phyloP scores from a whole-genome alignment of 2,113 vertebrate genomes.

The Dunckerocampus dactyliophorus region DNA sequence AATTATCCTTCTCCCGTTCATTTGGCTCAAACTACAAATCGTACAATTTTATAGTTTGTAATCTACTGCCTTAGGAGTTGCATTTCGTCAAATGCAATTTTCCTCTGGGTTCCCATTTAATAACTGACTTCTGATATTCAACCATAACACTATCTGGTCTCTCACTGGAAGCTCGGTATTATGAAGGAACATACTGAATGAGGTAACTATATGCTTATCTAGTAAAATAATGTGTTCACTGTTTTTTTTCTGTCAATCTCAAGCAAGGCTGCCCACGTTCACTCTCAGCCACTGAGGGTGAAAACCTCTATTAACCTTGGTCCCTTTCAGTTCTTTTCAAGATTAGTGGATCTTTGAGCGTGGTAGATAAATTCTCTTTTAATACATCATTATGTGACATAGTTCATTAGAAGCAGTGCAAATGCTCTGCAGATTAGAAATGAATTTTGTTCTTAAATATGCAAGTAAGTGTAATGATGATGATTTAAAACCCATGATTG shows the following conservation, averaged over 20 bases:
- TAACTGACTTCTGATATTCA: constrained; percentile 2
- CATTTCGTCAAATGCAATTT: constrained; percentile 3
- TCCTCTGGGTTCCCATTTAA: constrained; percentile 8
- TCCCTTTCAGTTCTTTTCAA: constrained; percentile 17
- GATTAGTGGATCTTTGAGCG: constrained; percentile 22
- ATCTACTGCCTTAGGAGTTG: background rate
- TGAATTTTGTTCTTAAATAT: constrained; percentile 52
- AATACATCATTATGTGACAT: constrained; percentile 17
- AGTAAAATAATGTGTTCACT: background rate
- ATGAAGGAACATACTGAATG: constrained; percentile 13
- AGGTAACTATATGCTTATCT: constrained; percentile 23
- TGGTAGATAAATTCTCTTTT: constrained; percentile 33
- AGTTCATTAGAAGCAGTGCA: constrained; percentile 39
- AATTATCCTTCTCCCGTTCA: background rate
- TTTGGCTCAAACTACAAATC: background rate
- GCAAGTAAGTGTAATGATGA: constrained; percentile 47
- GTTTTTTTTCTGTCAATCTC: constrained; percentile 10
- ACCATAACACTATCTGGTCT: constrained; percentile 3
- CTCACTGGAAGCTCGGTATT: background rate
- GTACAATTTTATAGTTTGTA: background rate
- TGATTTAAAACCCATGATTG: constrained; percentile 28
- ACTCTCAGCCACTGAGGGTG: constrained; percentile 27
- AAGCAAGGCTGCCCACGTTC: constrained; percentile 16
- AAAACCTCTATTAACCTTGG: constrained; percentile 57
- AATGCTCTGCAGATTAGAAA: constrained; percentile 42